A percentile compares a stretch with the other conserved stretches of the same genome.
These are phyloP conservation scores for Keiferia lycopersicella DNA, from an alignment of 2,888 invertebrate species.

Conservation along the genomic window DNA sequence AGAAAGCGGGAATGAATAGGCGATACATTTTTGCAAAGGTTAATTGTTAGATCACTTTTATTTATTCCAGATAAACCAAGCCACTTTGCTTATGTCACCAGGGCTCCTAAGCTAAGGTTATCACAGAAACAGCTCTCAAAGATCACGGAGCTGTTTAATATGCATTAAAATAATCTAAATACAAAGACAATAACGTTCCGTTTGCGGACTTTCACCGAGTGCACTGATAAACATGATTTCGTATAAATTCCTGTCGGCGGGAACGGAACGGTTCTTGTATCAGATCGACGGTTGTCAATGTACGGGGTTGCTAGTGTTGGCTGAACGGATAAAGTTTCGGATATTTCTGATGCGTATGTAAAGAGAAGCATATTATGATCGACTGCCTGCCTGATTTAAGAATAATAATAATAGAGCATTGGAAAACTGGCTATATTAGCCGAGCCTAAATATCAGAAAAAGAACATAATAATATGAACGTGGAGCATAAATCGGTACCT, in stretches of 20 bases:
- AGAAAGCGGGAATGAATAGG: too few relatives aligned
- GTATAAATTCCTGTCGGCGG: conserved; percentile 25
- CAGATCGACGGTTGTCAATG: conserved; percentile 59
- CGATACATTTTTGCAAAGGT: too few relatives aligned
- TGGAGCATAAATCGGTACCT: too few relatives aligned
- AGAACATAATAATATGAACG: too few relatives aligned
- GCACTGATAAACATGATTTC: conserved; percentile 21
- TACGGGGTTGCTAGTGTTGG: conserved; percentile 27
- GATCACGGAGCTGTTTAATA: conserved; percentile 7
- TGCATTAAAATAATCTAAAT: conserved; percentile 17
- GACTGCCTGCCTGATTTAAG: too few relatives aligned
- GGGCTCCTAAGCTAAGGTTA: background rate
- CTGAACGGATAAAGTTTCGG: background rate
- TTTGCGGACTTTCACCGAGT: conserved; percentile 13
- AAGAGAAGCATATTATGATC: background rate
- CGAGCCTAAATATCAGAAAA: too few relatives aligned
- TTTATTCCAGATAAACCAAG: too few relatives aligned
- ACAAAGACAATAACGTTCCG: conserved; percentile 5
- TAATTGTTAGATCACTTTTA: too few relatives aligned
- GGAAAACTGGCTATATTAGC: too few relatives aligned
- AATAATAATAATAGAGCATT: too few relatives aligned
- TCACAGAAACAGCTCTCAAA: background rate
- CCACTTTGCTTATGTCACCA: background rate
- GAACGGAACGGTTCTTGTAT: conserved; percentile 35
- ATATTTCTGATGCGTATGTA: background rate